Evolutionary conservation across 2,888 invertebrate species (phyloP).

Genomic region (Gymnocheta viridis): DNA sequence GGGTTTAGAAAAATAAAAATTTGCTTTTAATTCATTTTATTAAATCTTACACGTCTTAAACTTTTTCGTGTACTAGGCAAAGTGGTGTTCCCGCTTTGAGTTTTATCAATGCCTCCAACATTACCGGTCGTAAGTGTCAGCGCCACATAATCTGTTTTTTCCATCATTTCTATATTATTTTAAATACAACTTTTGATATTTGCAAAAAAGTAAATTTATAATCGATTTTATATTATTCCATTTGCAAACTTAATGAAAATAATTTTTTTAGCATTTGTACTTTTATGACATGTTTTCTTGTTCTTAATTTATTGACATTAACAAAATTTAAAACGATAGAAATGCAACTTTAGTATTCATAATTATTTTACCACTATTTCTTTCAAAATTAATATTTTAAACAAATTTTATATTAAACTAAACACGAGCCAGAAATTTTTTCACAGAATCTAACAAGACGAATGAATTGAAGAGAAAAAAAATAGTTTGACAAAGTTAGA

Average conservation of each 20-base stretch:
- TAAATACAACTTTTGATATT: not conserved
- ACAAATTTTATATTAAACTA: not conserved
- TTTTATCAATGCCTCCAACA: constrained; percentile 71
- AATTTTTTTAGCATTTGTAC: constrained; percentile 13
- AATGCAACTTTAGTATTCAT: not conserved
- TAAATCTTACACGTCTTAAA: constrained; percentile 77
- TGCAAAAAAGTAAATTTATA: not conserved
- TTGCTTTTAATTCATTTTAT: not conserved
- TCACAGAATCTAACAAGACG: constrained; percentile 33
- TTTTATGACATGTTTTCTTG: not conserved
- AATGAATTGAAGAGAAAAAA: constrained; percentile 2
- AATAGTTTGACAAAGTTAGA: not conserved
- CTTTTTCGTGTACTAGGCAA: constrained; percentile 76
- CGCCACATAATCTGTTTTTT: constrained; percentile 78
- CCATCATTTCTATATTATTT: constrained; percentile 70
- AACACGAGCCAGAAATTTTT: not conserved
- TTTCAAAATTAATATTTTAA: not conserved
- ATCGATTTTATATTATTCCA: constrained; percentile 9
- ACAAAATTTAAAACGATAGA: no score
- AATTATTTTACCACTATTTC: not conserved
- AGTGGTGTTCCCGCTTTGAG: constrained; percentile 58
- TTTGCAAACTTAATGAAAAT: not conserved
- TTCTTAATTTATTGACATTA: not conserved
- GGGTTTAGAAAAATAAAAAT: not conserved
- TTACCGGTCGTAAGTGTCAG: constrained; percentile 75